Percentiles rank a stretch among this genome's conserved stretches.
Conservation (phyloP, 2,797 vertebrate species). For the Centropyge bicolor region DNA sequence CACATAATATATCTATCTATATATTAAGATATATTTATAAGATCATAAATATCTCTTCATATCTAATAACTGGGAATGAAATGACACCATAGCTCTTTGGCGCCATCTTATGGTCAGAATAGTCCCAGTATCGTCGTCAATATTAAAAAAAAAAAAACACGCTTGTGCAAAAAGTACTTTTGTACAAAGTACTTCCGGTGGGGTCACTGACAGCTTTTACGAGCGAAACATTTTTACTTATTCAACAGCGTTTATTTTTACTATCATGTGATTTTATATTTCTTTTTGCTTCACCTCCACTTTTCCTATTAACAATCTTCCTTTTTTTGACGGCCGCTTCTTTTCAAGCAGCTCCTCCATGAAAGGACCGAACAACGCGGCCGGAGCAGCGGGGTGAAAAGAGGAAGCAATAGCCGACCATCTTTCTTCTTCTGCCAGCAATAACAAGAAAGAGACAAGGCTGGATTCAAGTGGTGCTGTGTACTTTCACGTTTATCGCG, state of each 20-base stretch:
- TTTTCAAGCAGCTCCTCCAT: background rate
- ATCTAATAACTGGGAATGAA: background rate
- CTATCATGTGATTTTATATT: background rate
- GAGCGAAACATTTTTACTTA: conserved; percentile 49
- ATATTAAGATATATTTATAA: no score
- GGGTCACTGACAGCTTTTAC: conserved; percentile 80
- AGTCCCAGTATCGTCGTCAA: background rate
- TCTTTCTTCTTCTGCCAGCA: conserved; percentile 89
- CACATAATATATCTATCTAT: no score
- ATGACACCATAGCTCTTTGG: background rate
- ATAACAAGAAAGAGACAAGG: conserved; percentile 87
- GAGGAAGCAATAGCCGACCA: conserved; percentile 90
- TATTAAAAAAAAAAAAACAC: conserved; percentile 58
- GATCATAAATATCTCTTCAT: background rate
- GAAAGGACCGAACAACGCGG: conserved; percentile 62
- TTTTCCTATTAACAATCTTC: conserved; percentile 19
- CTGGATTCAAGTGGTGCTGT: conserved; percentile 80
- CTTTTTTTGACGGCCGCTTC: conserved; percentile 11
- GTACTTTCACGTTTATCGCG: conserved; percentile 78
- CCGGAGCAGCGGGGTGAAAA: conserved; percentile 70
- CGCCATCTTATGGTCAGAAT: conserved; percentile 67
- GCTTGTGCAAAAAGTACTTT: conserved; percentile 80
- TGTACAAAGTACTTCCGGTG: conserved; percentile 88
- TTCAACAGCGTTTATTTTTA: conserved; percentile 32
- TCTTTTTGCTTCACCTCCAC: background rate